Evolutionary conservation across 1,140 invertebrate species (phyloP).

Genomic region (Pseudomyrmex sp.): DNA sequence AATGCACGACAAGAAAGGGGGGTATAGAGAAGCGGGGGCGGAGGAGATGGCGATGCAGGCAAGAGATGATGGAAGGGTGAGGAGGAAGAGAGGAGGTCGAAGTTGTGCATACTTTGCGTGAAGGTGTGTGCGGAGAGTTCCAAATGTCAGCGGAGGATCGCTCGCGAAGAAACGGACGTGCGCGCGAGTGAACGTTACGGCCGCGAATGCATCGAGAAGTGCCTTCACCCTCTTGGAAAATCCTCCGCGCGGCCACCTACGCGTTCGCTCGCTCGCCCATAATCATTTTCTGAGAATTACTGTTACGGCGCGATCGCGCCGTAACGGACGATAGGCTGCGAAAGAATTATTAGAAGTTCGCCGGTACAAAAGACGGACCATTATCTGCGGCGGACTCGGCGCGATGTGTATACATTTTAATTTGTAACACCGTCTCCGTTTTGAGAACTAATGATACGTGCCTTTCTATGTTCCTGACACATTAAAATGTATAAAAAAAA

Average conservation of each 20-base stretch:
- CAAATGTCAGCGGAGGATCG: slow-evolving; percentile 78
- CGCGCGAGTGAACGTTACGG: slow-evolving; percentile 68
- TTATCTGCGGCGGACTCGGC: background rate
- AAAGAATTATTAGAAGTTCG: slow-evolving; percentile 25
- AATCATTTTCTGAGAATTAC: slow-evolving; percentile 59
- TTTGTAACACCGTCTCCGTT: background rate
- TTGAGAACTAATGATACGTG: no score
- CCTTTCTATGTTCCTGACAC: background rate
- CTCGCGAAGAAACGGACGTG: slow-evolving; percentile 47
- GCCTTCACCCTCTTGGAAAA: slow-evolving; percentile 60
- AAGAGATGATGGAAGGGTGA: background rate
- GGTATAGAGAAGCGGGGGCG: slow-evolving; percentile 56
- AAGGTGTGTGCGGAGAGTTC: slow-evolving; percentile 71
- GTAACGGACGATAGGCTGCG: slow-evolving; percentile 38
- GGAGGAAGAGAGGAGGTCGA: slow-evolving; percentile 63
- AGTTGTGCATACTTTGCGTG: slow-evolving; percentile 76
- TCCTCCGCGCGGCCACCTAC: slow-evolving; percentile 53
- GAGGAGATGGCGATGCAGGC: slow-evolving; percentile 22
- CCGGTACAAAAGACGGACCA: background rate
- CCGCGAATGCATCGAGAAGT: slow-evolving; percentile 57
- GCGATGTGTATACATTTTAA: slow-evolving; percentile 2
- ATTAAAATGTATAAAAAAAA: background rate
- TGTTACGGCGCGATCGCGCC: slow-evolving; percentile 40
- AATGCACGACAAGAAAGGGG: slow-evolving; percentile 77
- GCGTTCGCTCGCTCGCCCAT: slow-evolving; percentile 49